phyloP scores from a whole-genome alignment of 2,888 invertebrate genomes.

The Drosophila histrio region DNA sequence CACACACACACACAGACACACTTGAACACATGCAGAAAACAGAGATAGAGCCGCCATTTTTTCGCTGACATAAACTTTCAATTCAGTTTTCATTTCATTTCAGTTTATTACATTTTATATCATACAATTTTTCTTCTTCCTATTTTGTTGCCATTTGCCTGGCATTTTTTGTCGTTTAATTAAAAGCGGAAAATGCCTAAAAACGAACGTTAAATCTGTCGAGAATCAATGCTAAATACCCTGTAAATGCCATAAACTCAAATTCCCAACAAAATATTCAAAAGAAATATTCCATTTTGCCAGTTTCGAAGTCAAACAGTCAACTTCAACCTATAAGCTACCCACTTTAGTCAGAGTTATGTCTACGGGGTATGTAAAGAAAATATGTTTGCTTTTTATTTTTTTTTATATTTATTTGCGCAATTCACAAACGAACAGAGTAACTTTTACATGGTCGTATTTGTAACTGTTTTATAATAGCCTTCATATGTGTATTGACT shows the following conservation, averaged over 20 bases:
- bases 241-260: not conserved
- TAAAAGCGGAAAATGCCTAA: slow-evolving; percentile 18
- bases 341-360: not conserved
- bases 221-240: not conserved
- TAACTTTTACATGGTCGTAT: slow-evolving; percentile 2
- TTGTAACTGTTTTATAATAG: slow-evolving; percentile 13
- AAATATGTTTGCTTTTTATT: slow-evolving; percentile 1
- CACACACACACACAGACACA: slow-evolving; percentile 1
- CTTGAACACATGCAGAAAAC: not conserved
- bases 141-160: slow-evolving; percentile 13
- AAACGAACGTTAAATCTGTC: not conserved
- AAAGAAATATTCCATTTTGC: not conserved
- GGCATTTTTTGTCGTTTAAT: slow-evolving; percentile 10
- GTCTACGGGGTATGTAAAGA: not conserved
- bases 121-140: not conserved
- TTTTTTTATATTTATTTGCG: not conserved
- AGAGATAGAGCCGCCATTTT: slow-evolving; percentile 52
- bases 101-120: slow-evolving; percentile 24
- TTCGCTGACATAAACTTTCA: slow-evolving; percentile 69
- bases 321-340: not conserved
- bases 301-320: too few relatives aligned
- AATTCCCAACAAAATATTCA: not conserved
- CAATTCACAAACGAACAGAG: slow-evolving; percentile 1
- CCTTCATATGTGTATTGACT: slow-evolving; percentile 15
- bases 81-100: slow-evolving; percentile 67